Conservation (phyloP, 2,797 vertebrate genomes). For the Arvicola amphibius region DNA sequence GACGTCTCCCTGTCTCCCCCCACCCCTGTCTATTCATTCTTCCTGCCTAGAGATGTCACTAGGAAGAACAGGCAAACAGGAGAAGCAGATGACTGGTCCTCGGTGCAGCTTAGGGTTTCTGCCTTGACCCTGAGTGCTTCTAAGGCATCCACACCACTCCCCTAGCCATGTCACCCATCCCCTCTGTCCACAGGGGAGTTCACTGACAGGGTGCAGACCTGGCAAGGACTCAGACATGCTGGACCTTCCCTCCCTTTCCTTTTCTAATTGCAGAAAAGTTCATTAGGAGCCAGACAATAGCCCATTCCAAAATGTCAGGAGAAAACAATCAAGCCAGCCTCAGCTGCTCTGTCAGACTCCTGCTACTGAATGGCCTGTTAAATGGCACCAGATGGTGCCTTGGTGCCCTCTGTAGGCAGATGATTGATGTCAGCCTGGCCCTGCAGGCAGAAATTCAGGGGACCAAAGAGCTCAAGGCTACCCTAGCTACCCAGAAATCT, state of each 20-base stretch:
- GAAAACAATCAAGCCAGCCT: slow-evolving; percentile 91
- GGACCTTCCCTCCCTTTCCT: slow-evolving; percentile 67
- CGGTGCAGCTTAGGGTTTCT: not conserved
- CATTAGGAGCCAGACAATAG: slow-evolving; percentile 77
- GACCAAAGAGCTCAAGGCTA: not conserved
- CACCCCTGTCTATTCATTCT: not conserved
- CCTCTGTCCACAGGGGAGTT: not conserved
- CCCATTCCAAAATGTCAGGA: slow-evolving; percentile 88
- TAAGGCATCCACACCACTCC: not conserved
- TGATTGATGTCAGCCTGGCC: slow-evolving; percentile 89
- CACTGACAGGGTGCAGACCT: slow-evolving; percentile 36
- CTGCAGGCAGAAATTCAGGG: not conserved
- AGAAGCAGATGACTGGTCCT: not conserved
- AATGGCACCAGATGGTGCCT: slow-evolving; percentile 91
- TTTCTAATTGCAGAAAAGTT: slow-evolving; percentile 80
- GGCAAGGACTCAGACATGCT: slow-evolving; percentile 43
- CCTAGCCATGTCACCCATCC: not conserved
- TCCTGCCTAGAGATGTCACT: not conserved
- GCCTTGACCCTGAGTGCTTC: not conserved
- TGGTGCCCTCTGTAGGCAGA: slow-evolving; percentile 87
- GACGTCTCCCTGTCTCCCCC: accelerated
- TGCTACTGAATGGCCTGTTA: slow-evolving; percentile 86
- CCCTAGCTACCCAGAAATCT: not conserved
- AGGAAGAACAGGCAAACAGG: not conserved
- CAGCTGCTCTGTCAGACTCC: slow-evolving; percentile 85